Evolutionary conservation across 1,140 invertebrate genomes (phyloP).

Genomic region (Mesaphorura yosii): DNA sequence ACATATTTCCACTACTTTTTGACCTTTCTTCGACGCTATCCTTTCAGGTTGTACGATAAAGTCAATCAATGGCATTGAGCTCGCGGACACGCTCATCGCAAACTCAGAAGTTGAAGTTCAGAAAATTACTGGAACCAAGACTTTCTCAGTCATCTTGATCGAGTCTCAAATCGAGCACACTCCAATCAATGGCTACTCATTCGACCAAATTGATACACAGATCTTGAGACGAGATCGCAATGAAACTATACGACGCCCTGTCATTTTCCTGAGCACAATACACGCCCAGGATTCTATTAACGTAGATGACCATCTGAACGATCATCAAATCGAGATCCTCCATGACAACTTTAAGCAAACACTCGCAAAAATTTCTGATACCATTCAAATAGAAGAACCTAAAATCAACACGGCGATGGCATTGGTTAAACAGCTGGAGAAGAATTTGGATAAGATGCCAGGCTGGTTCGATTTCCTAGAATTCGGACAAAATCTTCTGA

Average conservation of each 20-base stretch:
- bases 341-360: background rate
- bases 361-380: background rate
- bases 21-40: background rate
- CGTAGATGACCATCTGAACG: background rate
- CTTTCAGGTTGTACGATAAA: background rate
- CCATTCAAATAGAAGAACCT: background rate
- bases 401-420: background rate
- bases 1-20: background rate
- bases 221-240: background rate
- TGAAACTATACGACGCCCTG: slow-evolving; percentile 1
- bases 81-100: background rate
- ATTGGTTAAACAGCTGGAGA: background rate
- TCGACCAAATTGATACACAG: background rate
- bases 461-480: background rate
- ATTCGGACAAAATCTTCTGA: background rate
- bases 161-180: background rate
- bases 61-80: background rate
- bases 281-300: background rate
- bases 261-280: background rate
- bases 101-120: background rate
- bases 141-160: background rate
- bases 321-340: background rate
- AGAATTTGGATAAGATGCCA: background rate
- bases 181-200: background rate
- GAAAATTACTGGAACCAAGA: background rate